These are phyloP conservation scores for Elmis aenea DNA, from an alignment of 2,888 invertebrate species.

Conservation along the genomic window DNA sequence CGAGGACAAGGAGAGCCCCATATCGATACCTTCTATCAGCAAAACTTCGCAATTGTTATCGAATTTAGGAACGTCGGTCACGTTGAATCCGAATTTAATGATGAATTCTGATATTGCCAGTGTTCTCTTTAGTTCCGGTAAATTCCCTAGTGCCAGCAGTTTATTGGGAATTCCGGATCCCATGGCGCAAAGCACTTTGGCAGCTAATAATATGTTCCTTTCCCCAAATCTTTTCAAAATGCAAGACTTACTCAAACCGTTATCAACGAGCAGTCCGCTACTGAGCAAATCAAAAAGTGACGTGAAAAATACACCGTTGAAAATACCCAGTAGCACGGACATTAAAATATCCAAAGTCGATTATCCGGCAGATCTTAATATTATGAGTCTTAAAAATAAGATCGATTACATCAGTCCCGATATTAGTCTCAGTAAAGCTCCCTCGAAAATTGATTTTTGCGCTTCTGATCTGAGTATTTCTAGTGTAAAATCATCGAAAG, in stretches of 20 bases:
- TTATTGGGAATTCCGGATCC: constrained; percentile 69
- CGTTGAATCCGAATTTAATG: constrained; percentile 58
- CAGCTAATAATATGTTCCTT: constrained; percentile 75
- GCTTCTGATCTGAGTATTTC: constrained; percentile 34
- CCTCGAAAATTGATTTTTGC: constrained; percentile 25
- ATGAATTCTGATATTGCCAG: constrained; percentile 61
- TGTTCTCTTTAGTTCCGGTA: constrained; percentile 62
- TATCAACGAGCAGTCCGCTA: constrained; percentile 55
- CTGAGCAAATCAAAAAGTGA: constrained; percentile 32
- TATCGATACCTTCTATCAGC: constrained; percentile 52
- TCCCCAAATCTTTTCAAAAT: constrained; percentile 66
- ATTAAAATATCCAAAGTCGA: constrained; percentile 49
- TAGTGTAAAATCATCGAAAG: constrained; percentile 47
- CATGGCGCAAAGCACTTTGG: constrained; percentile 68
- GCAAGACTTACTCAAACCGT: constrained; percentile 60
- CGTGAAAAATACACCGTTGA: constrained; percentile 28
- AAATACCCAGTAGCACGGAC: constrained; percentile 36
- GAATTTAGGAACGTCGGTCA: constrained; percentile 37
- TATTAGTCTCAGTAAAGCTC: constrained; percentile 43
- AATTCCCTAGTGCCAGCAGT: constrained; percentile 57
- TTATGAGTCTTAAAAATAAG: constrained; percentile 47
- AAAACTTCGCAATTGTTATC: constrained; percentile 39
- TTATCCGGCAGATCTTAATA: constrained; percentile 53
- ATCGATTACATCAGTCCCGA: constrained; percentile 46
- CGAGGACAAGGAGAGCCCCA: constrained; percentile 60